Evolutionary conservation across 92 coral and sea anemone genomes (phyloP).

Genomic region (Epizoanthus scotinus): DNA sequence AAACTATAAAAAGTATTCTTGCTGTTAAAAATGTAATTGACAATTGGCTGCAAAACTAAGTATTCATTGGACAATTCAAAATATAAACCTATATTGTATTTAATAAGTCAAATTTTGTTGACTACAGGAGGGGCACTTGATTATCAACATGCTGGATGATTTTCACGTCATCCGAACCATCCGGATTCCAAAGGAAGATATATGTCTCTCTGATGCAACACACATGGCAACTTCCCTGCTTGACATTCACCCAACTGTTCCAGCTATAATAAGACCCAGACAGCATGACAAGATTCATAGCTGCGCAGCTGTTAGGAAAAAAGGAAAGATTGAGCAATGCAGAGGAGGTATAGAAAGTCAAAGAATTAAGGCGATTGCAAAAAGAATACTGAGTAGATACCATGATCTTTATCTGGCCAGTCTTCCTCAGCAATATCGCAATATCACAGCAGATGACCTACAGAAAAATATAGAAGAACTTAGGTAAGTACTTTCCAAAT

Average conservation of each 20-base stretch:
- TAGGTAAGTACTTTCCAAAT: neutral
- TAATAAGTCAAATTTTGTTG: no score
- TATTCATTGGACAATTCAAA: no score
- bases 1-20: no score
- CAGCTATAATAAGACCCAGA: slow-evolving; percentile 13
- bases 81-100: no score
- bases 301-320: neutral
- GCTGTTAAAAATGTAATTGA: no score
- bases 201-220: slow-evolving; percentile 53
- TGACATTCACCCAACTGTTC: slow-evolving; percentile 46
- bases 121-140: slow-evolving; percentile 16
- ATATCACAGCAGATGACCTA: neutral
- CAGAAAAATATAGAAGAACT: neutral
- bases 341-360: slow-evolving; percentile 24
- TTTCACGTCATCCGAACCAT: slow-evolving; percentile 24
- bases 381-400: slow-evolving; percentile 12
- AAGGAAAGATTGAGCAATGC: neutral
- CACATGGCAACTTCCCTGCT: slow-evolving; percentile 58
- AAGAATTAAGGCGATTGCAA: neutral
- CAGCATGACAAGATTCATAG: slow-evolving; percentile 15
- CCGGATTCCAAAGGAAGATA: slow-evolving; percentile 5
- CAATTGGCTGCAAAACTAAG: no score
- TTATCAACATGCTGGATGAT: slow-evolving; percentile 26
- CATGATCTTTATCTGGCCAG: neutral
- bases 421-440: neutral